Conservation (phyloP, 2,888 invertebrate species). For the Ichneumoninae sp. region DNA sequence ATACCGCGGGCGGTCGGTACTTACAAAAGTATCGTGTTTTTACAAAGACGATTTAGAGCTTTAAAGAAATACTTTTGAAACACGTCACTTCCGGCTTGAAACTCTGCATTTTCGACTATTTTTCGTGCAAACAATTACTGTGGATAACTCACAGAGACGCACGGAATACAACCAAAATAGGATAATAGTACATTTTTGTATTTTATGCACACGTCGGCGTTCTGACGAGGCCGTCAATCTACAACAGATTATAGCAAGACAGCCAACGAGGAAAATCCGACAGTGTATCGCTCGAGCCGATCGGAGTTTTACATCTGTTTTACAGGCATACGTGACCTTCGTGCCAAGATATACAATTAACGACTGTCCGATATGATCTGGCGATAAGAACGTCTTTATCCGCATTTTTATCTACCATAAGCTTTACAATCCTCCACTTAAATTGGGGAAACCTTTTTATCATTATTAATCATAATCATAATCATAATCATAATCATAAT, state of each 20-base stretch:
- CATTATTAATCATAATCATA: not conserved
- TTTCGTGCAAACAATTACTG: not conserved
- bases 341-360: not conserved
- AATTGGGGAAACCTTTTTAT: not conserved
- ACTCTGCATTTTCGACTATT: not conserved
- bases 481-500: no score
- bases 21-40: not conserved
- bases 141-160: not conserved
- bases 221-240: slow-evolving; percentile 27
- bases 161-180: not conserved
- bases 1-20: no score
- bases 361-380: not conserved
- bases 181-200: not conserved
- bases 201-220: not conserved
- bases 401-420: not conserved
- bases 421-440: not conserved
- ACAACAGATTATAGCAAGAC: slow-evolving; percentile 18
- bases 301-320: slow-evolving; percentile 2
- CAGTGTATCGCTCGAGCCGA: not conserved
- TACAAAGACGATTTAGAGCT: not conserved
- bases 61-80: no score
- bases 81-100: not conserved
- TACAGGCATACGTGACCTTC: not conserved
- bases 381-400: slow-evolving; percentile 15
- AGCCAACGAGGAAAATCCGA: slow-evolving; percentile 7